A percentile compares a stretch with the other conserved stretches of the same genome.
phyloP scores from a whole-genome alignment of 2,888 invertebrate species.

The Aquatica leii region DNA sequence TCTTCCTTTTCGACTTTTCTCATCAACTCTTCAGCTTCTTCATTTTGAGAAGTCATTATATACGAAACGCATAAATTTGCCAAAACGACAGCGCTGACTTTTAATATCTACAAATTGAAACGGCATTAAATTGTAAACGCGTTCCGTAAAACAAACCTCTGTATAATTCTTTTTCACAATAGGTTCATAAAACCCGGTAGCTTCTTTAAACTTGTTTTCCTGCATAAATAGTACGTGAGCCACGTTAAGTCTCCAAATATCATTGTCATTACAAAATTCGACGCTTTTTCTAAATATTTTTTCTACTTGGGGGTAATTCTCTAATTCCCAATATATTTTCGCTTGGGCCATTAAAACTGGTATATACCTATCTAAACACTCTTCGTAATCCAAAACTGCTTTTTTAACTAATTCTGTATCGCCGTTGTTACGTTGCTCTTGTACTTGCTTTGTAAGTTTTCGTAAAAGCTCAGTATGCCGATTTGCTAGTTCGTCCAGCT shows the following conservation, averaged over 20 bases:
- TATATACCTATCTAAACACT: constrained; percentile 89
- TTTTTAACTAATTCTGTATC: constrained; percentile 90
- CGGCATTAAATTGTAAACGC: neutral
- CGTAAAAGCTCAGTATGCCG: constrained; percentile 89
- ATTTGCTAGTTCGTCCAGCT: constrained; percentile 93
- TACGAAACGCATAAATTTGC: constrained; percentile 99
- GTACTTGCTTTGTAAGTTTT: constrained; percentile 92
- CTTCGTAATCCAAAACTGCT: constrained; percentile 91
- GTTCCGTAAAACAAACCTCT: constrained; percentile 64
- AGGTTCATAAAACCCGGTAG: constrained; percentile 97
- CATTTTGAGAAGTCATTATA: constrained; percentile 98
- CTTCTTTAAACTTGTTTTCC: constrained; percentile 97
- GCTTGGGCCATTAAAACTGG: constrained; percentile 99
- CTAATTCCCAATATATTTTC: constrained; percentile 97
- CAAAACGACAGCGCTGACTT: constrained; percentile 96
- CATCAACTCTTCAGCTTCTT: constrained; percentile 98
- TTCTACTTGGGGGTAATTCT: constrained; percentile 95
- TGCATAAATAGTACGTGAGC: constrained; percentile 99
- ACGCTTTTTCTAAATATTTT: constrained; percentile 96
- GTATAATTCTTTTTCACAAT: constrained; percentile 95
- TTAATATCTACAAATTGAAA: constrained; percentile 73
- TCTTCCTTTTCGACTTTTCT: constrained; percentile 98
- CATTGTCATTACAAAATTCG: constrained; percentile 97
- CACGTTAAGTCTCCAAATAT: constrained; percentile 96
- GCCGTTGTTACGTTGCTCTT: constrained; percentile 87